phyloP scores from a whole-genome alignment of 1,140 invertebrate genomes.

The Drosophila nannoptera region DNA sequence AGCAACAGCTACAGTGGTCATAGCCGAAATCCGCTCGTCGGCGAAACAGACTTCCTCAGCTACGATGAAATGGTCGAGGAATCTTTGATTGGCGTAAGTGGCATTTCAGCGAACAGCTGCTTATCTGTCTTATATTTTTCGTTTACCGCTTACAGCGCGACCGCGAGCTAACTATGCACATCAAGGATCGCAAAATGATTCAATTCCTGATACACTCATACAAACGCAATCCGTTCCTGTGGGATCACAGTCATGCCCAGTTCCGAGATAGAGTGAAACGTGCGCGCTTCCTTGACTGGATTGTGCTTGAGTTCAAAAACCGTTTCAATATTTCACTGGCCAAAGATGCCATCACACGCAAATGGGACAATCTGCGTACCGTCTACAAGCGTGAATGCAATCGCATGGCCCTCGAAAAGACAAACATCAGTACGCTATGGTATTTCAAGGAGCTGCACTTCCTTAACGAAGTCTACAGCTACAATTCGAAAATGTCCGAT shows the following conservation, averaged over 20 bases:
- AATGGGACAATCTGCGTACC: constrained; percentile 75
- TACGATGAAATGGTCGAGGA: constrained; percentile 77
- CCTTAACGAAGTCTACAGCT: constrained; percentile 74
- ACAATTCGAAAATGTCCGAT: constrained; percentile 74
- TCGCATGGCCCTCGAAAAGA: constrained; percentile 73
- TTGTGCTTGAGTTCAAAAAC: constrained; percentile 69
- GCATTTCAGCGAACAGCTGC: not conserved
- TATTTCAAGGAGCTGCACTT: constrained; percentile 75
- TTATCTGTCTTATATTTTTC: not conserved
- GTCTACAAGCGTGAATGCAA: constrained; percentile 78
- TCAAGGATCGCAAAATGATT: constrained; percentile 77
- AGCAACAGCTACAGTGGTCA: constrained; percentile 43
- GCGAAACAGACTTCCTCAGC: constrained; percentile 55
- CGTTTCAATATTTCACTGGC: constrained; percentile 71
- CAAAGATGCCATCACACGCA: constrained; percentile 73
- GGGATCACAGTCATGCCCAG: constrained; percentile 74
- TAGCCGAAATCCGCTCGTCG: constrained; percentile 19
- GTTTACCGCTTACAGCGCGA: constrained; percentile 41
- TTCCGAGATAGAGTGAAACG: constrained; percentile 72
- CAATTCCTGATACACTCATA: constrained; percentile 75
- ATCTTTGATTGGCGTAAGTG: constrained; percentile 65
- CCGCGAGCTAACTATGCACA: constrained; percentile 68
- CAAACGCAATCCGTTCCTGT: constrained; percentile 70
- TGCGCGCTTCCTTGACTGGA: constrained; percentile 72
- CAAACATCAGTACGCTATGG: constrained; percentile 73